Conservation (phyloP, 2,888 invertebrate species). For the Cheilosia grossa region DNA sequence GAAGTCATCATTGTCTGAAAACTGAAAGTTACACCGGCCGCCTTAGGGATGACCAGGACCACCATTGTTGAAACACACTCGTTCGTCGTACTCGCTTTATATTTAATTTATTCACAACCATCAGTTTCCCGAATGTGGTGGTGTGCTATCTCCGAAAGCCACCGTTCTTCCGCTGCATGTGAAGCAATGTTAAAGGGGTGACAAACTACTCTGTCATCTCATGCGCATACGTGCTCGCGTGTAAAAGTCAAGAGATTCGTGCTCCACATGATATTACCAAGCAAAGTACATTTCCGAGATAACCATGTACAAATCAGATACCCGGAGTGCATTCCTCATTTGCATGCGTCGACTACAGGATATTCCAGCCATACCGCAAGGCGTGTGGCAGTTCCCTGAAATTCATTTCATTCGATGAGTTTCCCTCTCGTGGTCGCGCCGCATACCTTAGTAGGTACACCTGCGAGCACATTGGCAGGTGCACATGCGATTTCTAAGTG, state of each 20-base stretch:
- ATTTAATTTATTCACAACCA: constrained; percentile 22
- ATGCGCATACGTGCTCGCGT: constrained; percentile 53
- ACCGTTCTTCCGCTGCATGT: constrained; percentile 18
- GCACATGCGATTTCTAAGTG: not conserved
- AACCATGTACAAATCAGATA: constrained; percentile 61
- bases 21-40: no score
- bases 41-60: no score
- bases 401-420: not conserved
- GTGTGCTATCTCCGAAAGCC: not conserved
- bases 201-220: constrained; percentile 42
- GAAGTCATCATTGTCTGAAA: no score
- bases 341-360: constrained; percentile 42
- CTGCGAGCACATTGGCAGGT: not conserved
- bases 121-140: constrained; percentile 8
- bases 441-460: constrained; percentile 16
- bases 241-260: constrained; percentile 34
- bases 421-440: not conserved
- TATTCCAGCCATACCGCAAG: constrained; percentile 14
- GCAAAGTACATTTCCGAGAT: constrained; percentile 38
- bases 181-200: constrained; percentile 11
- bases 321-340: constrained; percentile 54
- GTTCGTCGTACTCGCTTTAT: not conserved
- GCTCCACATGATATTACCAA: constrained; percentile 41
- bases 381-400: constrained; percentile 5
- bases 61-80: not conserved